Conservation (phyloP, 2,797 vertebrate genomes). For the Semotilus atromaculatus region DNA sequence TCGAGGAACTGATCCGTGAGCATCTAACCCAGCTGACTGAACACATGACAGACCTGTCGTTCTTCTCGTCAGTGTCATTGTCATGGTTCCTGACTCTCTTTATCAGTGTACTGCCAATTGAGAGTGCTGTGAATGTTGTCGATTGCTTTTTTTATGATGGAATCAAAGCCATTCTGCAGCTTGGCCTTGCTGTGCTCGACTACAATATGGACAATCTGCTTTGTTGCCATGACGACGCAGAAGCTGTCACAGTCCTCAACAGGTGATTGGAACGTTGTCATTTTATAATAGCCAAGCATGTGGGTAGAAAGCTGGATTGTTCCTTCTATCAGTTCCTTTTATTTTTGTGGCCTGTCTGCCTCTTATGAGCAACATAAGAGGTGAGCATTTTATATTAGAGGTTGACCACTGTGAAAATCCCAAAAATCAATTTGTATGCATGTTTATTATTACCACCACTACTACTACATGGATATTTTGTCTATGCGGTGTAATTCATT, state of each 20-base stretch:
- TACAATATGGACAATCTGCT: constrained; percentile 94
- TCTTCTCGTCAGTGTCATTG: constrained; percentile 96
- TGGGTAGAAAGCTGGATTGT: not conserved
- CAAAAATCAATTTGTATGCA: not conserved
- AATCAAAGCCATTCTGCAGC: constrained; percentile 93
- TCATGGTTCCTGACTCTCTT: constrained; percentile 99
- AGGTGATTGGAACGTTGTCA: constrained; percentile 77
- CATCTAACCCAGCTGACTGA: constrained; percentile 93
- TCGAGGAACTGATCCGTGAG: constrained; percentile 94
- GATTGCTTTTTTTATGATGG: constrained; percentile 99
- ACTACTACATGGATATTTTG: not conserved
- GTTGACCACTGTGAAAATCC: not conserved
- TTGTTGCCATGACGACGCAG: constrained; percentile 91
- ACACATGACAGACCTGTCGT: constrained; percentile 95
- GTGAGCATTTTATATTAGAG: not conserved
- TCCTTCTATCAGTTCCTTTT: not conserved
- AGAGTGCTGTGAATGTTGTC: constrained; percentile 95
- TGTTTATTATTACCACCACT: not conserved
- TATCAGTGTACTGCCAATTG: constrained; percentile 95
- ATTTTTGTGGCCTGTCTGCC: not conserved
- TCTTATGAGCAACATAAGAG: not conserved
- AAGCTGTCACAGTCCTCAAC: constrained; percentile 95
- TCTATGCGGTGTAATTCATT: not conserved
- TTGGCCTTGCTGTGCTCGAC: constrained; percentile 91
- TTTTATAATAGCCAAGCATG: constrained; percentile 2